phyloP scores from a whole-genome alignment of 2,797 vertebrate genomes.

The Acrocephalus scirpaceus region DNA sequence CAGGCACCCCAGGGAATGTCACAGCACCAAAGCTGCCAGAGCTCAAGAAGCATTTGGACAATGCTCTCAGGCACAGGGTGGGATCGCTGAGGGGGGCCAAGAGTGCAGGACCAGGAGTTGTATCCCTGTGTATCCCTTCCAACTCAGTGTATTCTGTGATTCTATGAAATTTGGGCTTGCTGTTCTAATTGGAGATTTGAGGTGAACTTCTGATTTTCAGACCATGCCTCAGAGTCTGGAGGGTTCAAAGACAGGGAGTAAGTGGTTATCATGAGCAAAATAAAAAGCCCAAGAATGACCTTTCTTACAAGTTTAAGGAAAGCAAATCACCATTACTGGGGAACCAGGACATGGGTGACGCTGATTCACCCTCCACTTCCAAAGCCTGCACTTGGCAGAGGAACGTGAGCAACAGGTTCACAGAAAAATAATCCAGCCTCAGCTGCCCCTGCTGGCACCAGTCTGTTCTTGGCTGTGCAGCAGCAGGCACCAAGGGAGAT shows the following conservation, averaged over 20 bases:
- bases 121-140: not conserved
- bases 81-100: not conserved
- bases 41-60: not conserved
- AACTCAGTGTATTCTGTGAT: not conserved
- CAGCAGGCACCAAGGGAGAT: not conserved
- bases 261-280: not conserved
- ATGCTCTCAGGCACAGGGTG: not conserved
- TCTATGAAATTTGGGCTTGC: not conserved
- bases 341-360: accelerated
- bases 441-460: not conserved
- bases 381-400: not conserved
- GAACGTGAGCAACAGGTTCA: not conserved
- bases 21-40: not conserved
- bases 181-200: not conserved
- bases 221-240: not conserved
- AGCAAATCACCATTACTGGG: not conserved
- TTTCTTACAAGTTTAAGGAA: not conserved
- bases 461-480: not conserved
- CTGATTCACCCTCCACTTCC: not conserved
- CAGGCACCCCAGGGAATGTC: not conserved
- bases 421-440: not conserved
- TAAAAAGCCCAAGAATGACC: not conserved
- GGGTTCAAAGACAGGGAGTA: not conserved
- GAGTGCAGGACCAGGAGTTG: not conserved
- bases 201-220: not conserved